Base-by-base conservation (phyloP, 1,140 invertebrate genomes). In the Augochlora pura region DNA sequence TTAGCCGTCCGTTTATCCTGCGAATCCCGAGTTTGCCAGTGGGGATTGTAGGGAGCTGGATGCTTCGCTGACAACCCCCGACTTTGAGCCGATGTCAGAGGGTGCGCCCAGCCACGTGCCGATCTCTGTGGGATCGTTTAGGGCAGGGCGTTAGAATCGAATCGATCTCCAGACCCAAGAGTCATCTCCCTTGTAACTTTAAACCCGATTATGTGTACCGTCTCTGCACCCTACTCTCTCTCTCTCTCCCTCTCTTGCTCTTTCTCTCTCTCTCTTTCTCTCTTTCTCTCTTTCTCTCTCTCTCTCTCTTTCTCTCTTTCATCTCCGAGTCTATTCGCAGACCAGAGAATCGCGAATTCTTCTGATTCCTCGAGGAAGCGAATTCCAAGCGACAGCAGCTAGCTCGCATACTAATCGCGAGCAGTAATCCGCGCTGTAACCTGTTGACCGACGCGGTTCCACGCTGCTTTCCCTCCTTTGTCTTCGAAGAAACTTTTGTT, bases 81-180 rank as follows among this genome's bases (percentile, higher is more conserved):
- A 87, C 73, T 82, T 84, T 87, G 57, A 49, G 63, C 57, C 82
- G 52, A 75, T 84, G 85, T 82, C 76, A 66, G 66, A 73, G 89
- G 88, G 89, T 89, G 86, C 86, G 81, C 87, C 67, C 39, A 39
- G 89, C 85, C 91, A 91, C 91, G 91, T 91, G 91, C 88, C 91
- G 85, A 89, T 92, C 89, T 89, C 88, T 89, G 88, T 91, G 91
- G 87, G 90, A 90, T 91, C 88, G 84, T 89, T 91, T 88, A 71
- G 82, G 82, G 46, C 82, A 83, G 82, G 81, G 82, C 80, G 86
- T 77, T 74, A 75, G 83, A 87, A 90, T 83, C 81, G 77, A 82
- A 88, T 86, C 82, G 64, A 77, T 85, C 81, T 85, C 78, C 69
- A n/a, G 4, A 16, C 38, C 16, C 42, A 10, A 46, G 16, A 69